These are phyloP conservation scores for Echinops telfairi DNA, from an alignment of 2,113 vertebrate genomes.

Conservation along the genomic window DNA sequence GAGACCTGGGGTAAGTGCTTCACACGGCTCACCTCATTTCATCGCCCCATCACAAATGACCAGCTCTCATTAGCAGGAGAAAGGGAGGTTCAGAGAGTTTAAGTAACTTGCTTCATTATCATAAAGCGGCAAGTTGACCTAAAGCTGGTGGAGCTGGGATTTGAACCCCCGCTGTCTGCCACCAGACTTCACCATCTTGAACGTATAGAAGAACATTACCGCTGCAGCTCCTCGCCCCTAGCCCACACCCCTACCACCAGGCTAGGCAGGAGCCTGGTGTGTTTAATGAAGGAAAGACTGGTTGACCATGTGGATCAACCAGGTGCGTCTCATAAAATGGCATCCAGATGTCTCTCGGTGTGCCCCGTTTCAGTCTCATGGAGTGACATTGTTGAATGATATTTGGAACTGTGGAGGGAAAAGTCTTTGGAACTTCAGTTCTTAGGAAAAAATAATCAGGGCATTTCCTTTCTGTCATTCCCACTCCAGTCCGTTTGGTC, in stretches of 20 bases:
- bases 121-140: neutral
- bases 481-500: constrained; percentile 42
- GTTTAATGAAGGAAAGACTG: neutral
- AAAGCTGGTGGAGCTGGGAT: neutral
- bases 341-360: constrained; percentile 37
- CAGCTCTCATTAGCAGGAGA: constrained; percentile 17
- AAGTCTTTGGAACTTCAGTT: constrained; percentile 63
- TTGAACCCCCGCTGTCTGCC: neutral
- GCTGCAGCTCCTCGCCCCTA: neutral
- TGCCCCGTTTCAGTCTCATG: constrained; percentile 21
- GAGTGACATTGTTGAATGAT: constrained; percentile 55
- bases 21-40: neutral
- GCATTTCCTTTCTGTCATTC: constrained; percentile 61
- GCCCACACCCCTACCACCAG: neutral
- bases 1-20: neutral
- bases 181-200: neutral
- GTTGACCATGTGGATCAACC: constrained; percentile 32
- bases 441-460: constrained; percentile 38
- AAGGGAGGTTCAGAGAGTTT: neutral
- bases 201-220: neutral
- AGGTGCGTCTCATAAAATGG: constrained; percentile 42
- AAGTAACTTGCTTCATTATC: neutral
- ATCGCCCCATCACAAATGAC: neutral
- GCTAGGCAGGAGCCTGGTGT: neutral
- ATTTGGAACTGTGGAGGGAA: constrained; percentile 60